A percentile compares a stretch with the other conserved stretches of the same genome.
Evolutionary conservation across 2,888 invertebrate species (phyloP).

Genomic region (Pinctada fucata): DNA sequence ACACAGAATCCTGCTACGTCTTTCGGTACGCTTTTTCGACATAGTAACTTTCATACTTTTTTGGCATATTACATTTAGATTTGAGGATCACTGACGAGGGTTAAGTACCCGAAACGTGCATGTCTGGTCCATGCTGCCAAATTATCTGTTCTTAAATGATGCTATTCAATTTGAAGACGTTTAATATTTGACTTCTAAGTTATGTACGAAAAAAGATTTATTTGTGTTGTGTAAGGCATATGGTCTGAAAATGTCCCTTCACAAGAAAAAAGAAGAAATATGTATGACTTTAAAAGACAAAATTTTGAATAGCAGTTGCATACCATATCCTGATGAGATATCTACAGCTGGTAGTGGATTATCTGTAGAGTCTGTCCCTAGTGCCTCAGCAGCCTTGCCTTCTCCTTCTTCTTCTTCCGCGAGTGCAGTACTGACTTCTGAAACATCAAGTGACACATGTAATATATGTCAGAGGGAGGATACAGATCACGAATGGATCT

Average conservation of each 20-base stretch:
- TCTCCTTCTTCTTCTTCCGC: conserved; percentile 13
- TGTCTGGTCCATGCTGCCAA: no score
- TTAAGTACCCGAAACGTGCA: no score
- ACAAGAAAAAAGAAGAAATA: conserved; percentile 2
- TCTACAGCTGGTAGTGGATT: conserved; percentile 1
- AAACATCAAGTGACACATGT: conserved; percentile 2
- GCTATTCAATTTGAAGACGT: no score
- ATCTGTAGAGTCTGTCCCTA: conserved; percentile 6
- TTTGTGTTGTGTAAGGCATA: conserved; percentile 1
- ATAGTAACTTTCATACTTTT: no score
- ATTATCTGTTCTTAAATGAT: no score
- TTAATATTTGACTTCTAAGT: neutral
- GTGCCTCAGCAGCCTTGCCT: neutral
- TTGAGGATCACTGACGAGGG: no score
- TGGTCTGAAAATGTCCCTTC: neutral
- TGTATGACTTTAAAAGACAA: neutral
- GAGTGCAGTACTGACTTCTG: neutral
- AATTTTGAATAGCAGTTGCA: conserved; percentile 1
- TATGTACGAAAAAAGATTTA: neutral
- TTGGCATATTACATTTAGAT: no score
- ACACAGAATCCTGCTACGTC: conserved; percentile 4
- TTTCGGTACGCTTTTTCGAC: no score
- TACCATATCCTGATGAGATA: conserved; percentile 2
- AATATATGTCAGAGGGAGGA: neutral
- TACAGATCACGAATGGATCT: conserved; percentile 16